phyloP scores from a whole-genome alignment of 2,113 vertebrate genomes.

The Nansenia antarctica region DNA sequence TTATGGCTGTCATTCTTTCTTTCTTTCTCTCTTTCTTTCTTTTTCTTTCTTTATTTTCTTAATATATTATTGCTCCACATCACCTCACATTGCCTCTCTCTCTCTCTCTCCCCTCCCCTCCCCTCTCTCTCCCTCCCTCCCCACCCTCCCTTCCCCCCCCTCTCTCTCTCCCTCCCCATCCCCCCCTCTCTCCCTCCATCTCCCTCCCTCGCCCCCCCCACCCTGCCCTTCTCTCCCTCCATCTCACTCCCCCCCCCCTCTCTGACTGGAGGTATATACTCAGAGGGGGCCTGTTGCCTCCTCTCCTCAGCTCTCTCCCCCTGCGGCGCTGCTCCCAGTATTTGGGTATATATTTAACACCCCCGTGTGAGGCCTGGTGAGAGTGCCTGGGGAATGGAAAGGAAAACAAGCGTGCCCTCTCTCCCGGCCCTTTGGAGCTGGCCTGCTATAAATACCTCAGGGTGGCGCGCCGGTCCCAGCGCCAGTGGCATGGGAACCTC shows the following conservation, averaged over 20 bases:
- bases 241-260: conserved; percentile 11
- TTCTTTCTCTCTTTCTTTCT: background rate
- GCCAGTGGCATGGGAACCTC: conserved; percentile 95
- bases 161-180: conserved; percentile 15
- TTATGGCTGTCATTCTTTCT: conserved; percentile 2
- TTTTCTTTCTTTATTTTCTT: background rate
- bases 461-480: conserved; percentile 85
- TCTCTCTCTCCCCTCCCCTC: conserved; percentile 10
- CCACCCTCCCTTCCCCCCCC: background rate
- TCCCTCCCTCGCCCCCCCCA: conserved; percentile 1
- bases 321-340: conserved; percentile 65
- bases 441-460: conserved; percentile 93
- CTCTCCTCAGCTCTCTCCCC: conserved; percentile 33
- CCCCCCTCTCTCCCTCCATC: background rate
- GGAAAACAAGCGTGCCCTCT: conserved; percentile 95
- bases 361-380: conserved; percentile 77
- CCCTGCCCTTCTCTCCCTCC: background rate
- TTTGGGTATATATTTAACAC: conserved; percentile 81
- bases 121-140: conserved; percentile 1
- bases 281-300: conserved; percentile 29
- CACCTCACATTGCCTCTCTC: background rate
- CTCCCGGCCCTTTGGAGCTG: conserved; percentile 74
- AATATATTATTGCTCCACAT: background rate
- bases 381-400: conserved; percentile 91
- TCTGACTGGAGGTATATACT: conserved; percentile 15